A percentile compares a stretch with the other conserved stretches of the same genome.
Evolutionary conservation across 1,140 invertebrate species (phyloP).

Genomic region (Drosophila auraria): DNA sequence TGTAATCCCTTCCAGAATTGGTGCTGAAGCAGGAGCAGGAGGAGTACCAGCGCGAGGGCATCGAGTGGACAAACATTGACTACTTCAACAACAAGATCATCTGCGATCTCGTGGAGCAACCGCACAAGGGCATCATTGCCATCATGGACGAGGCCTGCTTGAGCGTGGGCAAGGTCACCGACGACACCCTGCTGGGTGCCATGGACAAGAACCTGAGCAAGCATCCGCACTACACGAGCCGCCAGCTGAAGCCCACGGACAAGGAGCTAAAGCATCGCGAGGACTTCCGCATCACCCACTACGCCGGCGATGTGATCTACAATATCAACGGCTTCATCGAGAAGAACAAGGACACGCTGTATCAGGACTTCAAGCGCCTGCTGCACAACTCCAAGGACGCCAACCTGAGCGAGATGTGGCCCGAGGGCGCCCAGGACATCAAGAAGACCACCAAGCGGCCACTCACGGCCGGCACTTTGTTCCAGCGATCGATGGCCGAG

Average conservation of each 20-base stretch:
- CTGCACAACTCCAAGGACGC: constrained; percentile 92
- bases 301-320: constrained; percentile 98
- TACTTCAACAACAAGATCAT: constrained; percentile 98
- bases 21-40: constrained; percentile 98
- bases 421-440: constrained; percentile 96
- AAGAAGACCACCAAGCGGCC: constrained; percentile 97
- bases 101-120: constrained; percentile 96
- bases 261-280: constrained; percentile 92
- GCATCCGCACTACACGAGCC: constrained; percentile 95
- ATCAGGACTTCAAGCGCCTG: constrained; percentile 97
- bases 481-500: constrained; percentile 97
- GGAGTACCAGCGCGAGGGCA: constrained; percentile 96
- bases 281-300: constrained; percentile 95
- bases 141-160: constrained; percentile 98
- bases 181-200: constrained; percentile 95
- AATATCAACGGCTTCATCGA: constrained; percentile 95
- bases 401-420: constrained; percentile 95
- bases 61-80: constrained; percentile 95
- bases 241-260: constrained; percentile 92
- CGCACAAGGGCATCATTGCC: constrained; percentile 95
- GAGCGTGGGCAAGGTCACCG: constrained; percentile 96
- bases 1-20: constrained; percentile 88
- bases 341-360: constrained; percentile 97
- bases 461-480: constrained; percentile 95
- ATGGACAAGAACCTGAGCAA: constrained; percentile 95